phyloP scores from a whole-genome alignment of 2,113 vertebrate genomes.

The Gorilla gorilla region DNA sequence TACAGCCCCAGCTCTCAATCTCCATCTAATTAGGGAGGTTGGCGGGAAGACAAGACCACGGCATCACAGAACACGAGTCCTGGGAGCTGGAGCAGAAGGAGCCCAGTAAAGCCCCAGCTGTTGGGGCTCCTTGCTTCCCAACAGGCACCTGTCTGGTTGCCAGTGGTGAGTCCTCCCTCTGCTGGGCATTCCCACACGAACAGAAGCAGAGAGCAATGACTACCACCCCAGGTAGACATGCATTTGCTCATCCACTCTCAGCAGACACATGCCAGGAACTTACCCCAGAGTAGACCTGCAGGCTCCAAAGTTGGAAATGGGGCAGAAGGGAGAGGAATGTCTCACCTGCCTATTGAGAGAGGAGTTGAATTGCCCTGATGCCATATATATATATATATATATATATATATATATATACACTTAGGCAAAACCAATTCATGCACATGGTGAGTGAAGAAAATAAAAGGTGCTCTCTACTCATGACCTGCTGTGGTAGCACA shows the following conservation, averaged over 20 bases:
- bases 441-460: neutral
- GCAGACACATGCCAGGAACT: neutral
- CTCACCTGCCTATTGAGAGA: no score
- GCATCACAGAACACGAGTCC: neutral
- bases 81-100: neutral
- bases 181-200: neutral
- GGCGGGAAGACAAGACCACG: neutral
- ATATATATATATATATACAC: rapidly evolving
- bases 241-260: neutral
- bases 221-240: neutral
- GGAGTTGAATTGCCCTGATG: neutral
- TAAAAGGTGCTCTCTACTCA: neutral
- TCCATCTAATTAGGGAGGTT: neutral
- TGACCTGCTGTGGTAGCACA: no score
- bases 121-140: neutral
- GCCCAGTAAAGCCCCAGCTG: neutral
- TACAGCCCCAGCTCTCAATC: neutral
- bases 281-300: neutral
- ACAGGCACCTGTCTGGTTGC: neutral
- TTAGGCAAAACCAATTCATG: neutral
- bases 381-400: no score
- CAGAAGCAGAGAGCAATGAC: neutral
- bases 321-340: neutral
- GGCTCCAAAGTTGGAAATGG: neutral
- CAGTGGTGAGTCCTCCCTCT: neutral